phyloP scores from a whole-genome alignment of 2,888 invertebrate genomes.

The Drosophila villosipedis region DNA sequence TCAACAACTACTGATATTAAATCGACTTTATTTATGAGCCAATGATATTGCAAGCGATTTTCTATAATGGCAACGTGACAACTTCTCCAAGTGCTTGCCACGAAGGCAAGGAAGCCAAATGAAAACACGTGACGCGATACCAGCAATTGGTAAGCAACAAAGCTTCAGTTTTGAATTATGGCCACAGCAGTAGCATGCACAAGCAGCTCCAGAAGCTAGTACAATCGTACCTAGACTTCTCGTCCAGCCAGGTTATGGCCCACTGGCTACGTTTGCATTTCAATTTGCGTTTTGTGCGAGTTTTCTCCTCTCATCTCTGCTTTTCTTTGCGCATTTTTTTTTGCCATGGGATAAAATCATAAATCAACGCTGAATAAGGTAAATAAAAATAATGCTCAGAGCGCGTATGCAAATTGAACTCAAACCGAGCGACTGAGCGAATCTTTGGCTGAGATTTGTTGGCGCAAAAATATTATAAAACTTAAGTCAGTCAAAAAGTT shows the following conservation, averaged over 20 bases:
- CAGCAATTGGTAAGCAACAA: slow-evolving; percentile 76
- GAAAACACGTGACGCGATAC: slow-evolving; percentile 74
- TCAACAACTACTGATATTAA: slow-evolving; percentile 6
- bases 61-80: slow-evolving; percentile 70
- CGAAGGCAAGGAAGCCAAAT: slow-evolving; percentile 60
- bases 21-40: slow-evolving; percentile 66
- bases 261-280: slow-evolving; percentile 75
- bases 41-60: slow-evolving; percentile 68
- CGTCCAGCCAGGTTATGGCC: slow-evolving; percentile 11
- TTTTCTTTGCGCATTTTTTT: slow-evolving; percentile 8
- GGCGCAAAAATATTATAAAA: slow-evolving; percentile 77
- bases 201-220: slow-evolving; percentile 44
- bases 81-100: slow-evolving; percentile 54
- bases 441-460: slow-evolving; percentile 65
- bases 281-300: slow-evolving; percentile 63
- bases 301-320: slow-evolving; percentile 6
- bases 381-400: slow-evolving; percentile 79
- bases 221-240: neutral
- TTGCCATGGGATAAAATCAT: slow-evolving; percentile 71
- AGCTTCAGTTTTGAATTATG: slow-evolving; percentile 75
- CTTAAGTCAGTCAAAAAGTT: slow-evolving; percentile 71
- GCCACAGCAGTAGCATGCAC: slow-evolving; percentile 53
- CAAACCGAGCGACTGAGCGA: slow-evolving; percentile 50
- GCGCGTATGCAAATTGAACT: slow-evolving; percentile 78
- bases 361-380: slow-evolving; percentile 81